phyloP scores from a whole-genome alignment of 2,113 vertebrate species.

The Antechinus flavipes region DNA sequence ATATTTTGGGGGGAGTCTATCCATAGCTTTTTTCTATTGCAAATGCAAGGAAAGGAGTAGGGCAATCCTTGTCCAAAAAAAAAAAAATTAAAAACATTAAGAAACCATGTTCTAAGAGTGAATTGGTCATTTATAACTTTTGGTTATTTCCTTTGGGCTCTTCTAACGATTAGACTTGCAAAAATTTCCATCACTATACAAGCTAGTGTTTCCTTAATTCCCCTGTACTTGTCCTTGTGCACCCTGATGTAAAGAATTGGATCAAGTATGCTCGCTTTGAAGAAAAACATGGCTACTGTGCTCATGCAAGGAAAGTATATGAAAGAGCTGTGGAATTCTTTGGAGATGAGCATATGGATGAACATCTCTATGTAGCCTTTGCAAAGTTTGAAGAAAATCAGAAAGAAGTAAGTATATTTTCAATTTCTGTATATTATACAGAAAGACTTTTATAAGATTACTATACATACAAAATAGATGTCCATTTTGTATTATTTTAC shows the following conservation, averaged over 20 bases:
- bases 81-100: neutral
- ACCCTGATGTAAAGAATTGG: conserved; percentile 98
- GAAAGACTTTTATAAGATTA: neutral
- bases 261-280: conserved; percentile 99
- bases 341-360: conserved; percentile 94
- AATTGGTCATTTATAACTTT: neutral
- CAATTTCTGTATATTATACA: neutral
- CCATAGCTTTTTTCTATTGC: neutral
- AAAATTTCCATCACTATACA: neutral
- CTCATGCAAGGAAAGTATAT: conserved; percentile 93
- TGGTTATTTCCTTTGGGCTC: neutral
- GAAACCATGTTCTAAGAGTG: neutral
- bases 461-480: neutral
- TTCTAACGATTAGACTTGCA: neutral
- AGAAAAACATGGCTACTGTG: conserved; percentile 95
- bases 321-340: conserved; percentile 97
- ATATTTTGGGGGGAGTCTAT: neutral
- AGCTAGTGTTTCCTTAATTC: conserved; percentile 83
- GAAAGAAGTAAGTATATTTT: conserved; percentile 90
- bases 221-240: conserved; percentile 93
- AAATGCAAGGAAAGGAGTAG: neutral
- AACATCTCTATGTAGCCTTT: conserved; percentile 96
- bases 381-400: conserved; percentile 97
- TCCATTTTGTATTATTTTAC: conserved; percentile 4
- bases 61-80: neutral